Evolutionary conservation across 2,797 vertebrate species (phyloP).

Genomic region (Microcaecilia unicolor): DNA sequence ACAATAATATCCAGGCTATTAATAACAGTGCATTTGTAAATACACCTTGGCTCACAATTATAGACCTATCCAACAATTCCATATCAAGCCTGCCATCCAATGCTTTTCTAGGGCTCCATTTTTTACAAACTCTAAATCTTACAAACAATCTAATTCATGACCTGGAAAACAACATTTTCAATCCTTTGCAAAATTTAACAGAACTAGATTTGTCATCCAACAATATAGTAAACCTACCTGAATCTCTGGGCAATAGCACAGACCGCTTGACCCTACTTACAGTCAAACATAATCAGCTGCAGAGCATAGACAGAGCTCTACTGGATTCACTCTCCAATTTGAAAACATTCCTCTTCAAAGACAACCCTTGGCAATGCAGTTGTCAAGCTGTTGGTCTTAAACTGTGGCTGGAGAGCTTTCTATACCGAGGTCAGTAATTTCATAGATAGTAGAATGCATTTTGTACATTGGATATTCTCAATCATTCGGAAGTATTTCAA

Average conservation of each 20-base stretch:
- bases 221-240: constrained; percentile 70
- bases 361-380: constrained; percentile 89
- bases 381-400: constrained; percentile 86
- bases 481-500: too few relatives aligned
- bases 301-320: constrained; percentile 68
- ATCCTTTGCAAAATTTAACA: constrained; percentile 68
- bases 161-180: constrained; percentile 75
- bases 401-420: constrained; percentile 91
- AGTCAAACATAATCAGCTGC: constrained; percentile 75
- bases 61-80: constrained; percentile 89
- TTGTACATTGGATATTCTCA: too few relatives aligned
- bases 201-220: constrained; percentile 87
- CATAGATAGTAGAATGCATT: too few relatives aligned
- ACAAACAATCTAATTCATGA: constrained; percentile 78
- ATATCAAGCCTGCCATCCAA: constrained; percentile 70
- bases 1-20: constrained; percentile 79
- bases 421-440: constrained; percentile 82
- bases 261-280: constrained; percentile 79
- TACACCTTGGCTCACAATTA: constrained; percentile 63
- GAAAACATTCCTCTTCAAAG: constrained; percentile 68
- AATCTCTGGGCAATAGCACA: constrained; percentile 65
- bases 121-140: constrained; percentile 74
- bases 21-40: constrained; percentile 71
- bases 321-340: constrained; percentile 75
- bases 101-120: constrained; percentile 69